Percentiles rank a stretch among this genome's conserved stretches.
These are phyloP conservation scores for Proteles cristata DNA, from an alignment of 2,113 vertebrate genomes.

Conservation along the genomic window DNA sequence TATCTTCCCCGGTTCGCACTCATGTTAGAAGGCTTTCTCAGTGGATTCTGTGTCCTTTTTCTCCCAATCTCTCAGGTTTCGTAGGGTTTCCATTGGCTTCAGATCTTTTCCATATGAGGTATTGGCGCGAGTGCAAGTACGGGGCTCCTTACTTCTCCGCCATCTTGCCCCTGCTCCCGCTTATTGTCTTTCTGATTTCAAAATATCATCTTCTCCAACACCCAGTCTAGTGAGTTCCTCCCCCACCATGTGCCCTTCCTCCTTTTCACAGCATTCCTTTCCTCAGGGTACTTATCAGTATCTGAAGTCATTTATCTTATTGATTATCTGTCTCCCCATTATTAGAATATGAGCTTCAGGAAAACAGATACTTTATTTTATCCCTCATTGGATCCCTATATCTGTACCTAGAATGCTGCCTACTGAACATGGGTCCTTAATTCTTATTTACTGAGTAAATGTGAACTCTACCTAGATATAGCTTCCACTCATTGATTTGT, in stretches of 20 bases:
- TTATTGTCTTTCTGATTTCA: neutral
- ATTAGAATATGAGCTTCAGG: conserved; percentile 18
- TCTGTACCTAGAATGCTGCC: neutral
- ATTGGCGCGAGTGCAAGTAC: no score
- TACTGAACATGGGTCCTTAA: neutral
- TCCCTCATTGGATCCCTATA: neutral
- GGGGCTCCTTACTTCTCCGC: no score
- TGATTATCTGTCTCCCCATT: conserved; percentile 26
- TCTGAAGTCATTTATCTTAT: conserved; percentile 25
- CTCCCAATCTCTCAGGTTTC: no score
- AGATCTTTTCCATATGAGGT: no score
- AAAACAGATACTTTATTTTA: neutral
- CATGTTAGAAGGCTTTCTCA: no score
- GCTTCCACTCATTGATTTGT: neutral
- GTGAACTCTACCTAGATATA: neutral
- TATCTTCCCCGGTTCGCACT: no score
- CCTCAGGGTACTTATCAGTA: neutral
- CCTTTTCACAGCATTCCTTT: neutral
- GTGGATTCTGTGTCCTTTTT: no score
- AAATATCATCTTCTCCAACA: neutral
- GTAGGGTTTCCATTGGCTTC: no score
- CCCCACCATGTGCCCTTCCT: rapidly evolving
- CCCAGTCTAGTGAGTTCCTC: neutral
- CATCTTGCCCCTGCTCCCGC: no score
- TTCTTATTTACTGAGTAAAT: neutral